These are phyloP conservation scores for Patella pellucida DNA, from an alignment of 2,888 invertebrate genomes.

Conservation along the genomic window DNA sequence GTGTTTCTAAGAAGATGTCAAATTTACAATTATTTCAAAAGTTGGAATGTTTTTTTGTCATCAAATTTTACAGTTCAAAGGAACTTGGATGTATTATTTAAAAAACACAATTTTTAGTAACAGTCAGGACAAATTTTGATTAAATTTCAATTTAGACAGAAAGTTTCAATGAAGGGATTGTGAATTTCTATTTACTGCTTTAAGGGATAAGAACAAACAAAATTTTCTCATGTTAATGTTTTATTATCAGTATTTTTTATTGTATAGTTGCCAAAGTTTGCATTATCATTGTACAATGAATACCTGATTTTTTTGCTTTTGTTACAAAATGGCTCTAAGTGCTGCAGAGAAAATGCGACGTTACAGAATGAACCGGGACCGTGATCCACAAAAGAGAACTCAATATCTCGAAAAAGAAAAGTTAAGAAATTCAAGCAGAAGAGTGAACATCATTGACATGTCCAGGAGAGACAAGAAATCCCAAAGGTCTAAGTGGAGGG, in stretches of 20 bases:
- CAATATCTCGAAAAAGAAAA: not conserved
- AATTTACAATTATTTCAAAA: not conserved
- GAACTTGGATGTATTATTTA: not conserved
- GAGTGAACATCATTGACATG: not conserved
- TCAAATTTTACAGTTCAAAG: not conserved
- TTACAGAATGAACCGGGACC: not conserved
- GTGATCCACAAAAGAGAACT: not conserved
- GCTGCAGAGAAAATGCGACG: not conserved
- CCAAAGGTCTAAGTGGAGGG: not conserved
- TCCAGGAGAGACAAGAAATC: not conserved
- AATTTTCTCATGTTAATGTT: too few species aligned
- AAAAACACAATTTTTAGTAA: slow-evolving; percentile 6
- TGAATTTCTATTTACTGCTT: too few species aligned
- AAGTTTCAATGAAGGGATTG: too few species aligned
- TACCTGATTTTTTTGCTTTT: too few species aligned
- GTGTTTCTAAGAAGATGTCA: not conserved
- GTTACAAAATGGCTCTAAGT: not conserved
- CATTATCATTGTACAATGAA: too few species aligned
- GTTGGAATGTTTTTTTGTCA: not conserved
- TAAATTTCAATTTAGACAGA: too few species aligned
- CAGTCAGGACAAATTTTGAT: not conserved
- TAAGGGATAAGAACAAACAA: too few species aligned
- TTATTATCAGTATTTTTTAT: too few species aligned
- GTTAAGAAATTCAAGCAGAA: not conserved
- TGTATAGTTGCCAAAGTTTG: too few species aligned